Percentiles rank a stretch among this genome's conserved stretches.
These are phyloP conservation scores for Aurelia sp. DNA, from an alignment of 30 jellyfish, hydroid and myxozoan species.

Conservation along the genomic window DNA sequence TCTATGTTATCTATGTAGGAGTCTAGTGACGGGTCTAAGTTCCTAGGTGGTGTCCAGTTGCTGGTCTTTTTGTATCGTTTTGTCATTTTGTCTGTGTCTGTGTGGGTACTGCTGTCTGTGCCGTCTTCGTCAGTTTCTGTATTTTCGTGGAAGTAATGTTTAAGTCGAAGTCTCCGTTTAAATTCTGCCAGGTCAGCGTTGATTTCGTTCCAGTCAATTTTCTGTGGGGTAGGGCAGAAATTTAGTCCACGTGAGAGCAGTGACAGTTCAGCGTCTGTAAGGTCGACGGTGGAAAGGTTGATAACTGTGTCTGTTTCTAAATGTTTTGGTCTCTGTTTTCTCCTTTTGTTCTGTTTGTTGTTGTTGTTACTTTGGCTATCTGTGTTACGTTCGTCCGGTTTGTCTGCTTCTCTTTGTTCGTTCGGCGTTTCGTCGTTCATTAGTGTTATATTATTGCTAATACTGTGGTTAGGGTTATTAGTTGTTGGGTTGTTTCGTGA, in stretches of 20 bases:
- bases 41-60: conserved; percentile 6
- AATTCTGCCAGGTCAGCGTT: background rate
- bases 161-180: background rate
- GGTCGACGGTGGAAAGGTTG: too few species aligned
- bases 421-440: too few species aligned
- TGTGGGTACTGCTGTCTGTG: background rate
- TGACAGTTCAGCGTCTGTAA: background rate
- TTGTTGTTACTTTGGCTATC: too few species aligned
- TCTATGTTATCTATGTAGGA: background rate
- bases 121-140: background rate
- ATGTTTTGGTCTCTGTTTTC: background rate
- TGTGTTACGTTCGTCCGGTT: too few species aligned
- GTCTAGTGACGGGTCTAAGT: background rate
- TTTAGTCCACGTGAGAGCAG: background rate
- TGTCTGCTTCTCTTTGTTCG: too few species aligned
- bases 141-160: background rate
- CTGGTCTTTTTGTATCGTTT: background rate
- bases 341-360: too few species aligned
- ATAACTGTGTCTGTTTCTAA: too few species aligned
- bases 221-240: background rate
- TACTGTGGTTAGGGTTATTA: too few species aligned
- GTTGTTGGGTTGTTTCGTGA: too few species aligned
- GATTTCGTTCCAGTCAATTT: background rate
- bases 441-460: too few species aligned
- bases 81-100: background rate